Base-by-base conservation (phyloP, 2,797 vertebrate genomes). In the Malacoraja senta region DNA sequence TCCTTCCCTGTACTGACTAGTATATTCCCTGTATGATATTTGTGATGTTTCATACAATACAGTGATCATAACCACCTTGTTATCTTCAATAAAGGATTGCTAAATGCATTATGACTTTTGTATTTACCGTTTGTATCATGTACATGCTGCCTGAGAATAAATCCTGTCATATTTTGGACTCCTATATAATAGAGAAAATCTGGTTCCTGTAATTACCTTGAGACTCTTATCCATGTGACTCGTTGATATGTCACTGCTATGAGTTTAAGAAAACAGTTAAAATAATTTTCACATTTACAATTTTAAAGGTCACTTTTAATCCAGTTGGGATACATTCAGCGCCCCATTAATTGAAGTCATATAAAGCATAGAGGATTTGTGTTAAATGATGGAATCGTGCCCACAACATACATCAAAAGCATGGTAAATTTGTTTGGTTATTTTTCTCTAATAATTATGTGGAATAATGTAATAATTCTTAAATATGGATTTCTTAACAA, bases 1-100 rank as follows among this genome's bases (percentile, higher is more conserved):
- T 96, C 96, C 96, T 96, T 96, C 95, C 96, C 96, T 97, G 96
- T 98, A 97, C 96, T 96, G 96, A 97, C 71, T 92, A 96, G 95
- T 97, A 96, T 95, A 95, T 97, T 97, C 96, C 97, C 96, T 96
- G 95, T 97, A 97, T 97, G 97, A 96, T 97, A 96, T 98, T 92
- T 98, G 97, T 98, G 97, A 97, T 97, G 97, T 98, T 98, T 97
- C 97, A 97, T 97, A 97, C 96, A 96, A 97, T 98, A 97, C 97
- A 97, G 97, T 98, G 97, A 98, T 97, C 97, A 97, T 98, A 97
- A 98, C 97, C 97, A 96, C 96, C 97, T 97, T 98, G 97, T 97
- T 97, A 97, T 96, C 96, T 96, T 98, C 97, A 98, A 98, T 98
- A 98, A 98, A 98, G 96, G 96, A 97, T 97, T 96, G 96, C 97